Evolutionary conservation across 2,888 invertebrate genomes (phyloP), one percentile per base, ranked within the genome.

Genomic region (Tiphia femorata): DNA sequence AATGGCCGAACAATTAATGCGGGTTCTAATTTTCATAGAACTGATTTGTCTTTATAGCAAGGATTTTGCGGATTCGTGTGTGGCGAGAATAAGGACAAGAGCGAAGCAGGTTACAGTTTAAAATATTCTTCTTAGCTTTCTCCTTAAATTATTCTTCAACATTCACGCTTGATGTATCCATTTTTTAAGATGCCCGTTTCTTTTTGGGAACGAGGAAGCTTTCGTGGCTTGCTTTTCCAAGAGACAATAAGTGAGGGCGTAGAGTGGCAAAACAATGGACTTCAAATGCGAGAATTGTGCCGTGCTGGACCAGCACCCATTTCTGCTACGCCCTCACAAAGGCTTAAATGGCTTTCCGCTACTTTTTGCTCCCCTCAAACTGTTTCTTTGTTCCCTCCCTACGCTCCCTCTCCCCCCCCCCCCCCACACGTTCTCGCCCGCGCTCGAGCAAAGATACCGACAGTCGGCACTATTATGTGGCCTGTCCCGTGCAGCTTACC

Each of bases 261-360:
- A 46, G 44, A 52, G 55, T 53, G 44, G 52, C 46, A 58, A 65
- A 65, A 65, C 55, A 65, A 65, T 65, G 57, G 57, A 62, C 48
- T 50, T 56, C 29, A 48, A 64, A 64, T 58, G 55, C 61, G 33
- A 64, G 44, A n/a, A n/a, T n/a, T n/a, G n/a, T n/a, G n/a, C n/a
- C n/a, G n/a, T 51, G 43, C 27, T 46, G 44, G 54, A 50, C 48
- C 61, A 58, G 48, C 35, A 38, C 52, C 12, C 6, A 19, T n/a
- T 48, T 27, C 25, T 47, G 52, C 42, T 17, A 35, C 35, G 41
- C 14, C 20, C 16, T 41, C 29, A 21, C 49, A 49, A 61, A 65
- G 65, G 51, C 40, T 61, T 61, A 64, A 64, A 54, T 47, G 54
- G 54, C 49, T 65, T 65, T 42, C 43, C 41, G 17, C 17, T 35